Base-by-base conservation (phyloP, 2,797 vertebrate species). In the Bradypus variegatus region DNA sequence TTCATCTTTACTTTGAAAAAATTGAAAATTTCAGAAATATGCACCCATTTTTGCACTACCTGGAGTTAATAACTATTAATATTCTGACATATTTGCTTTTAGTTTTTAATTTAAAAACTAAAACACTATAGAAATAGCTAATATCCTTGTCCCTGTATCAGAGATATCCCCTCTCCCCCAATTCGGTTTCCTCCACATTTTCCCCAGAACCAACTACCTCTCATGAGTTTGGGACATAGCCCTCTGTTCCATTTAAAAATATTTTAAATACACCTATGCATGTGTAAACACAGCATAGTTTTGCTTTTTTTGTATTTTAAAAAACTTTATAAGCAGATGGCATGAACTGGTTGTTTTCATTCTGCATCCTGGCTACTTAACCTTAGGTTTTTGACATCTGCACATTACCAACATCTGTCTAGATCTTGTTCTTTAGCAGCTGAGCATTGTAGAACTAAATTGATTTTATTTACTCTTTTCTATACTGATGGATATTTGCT, bases 371-470 rank as follows among this genome's bases (percentile, higher is more conserved):
- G 31, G 67, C 21, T 18, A 77, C 70, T 33, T 9, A 9, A 8
- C 53, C 45, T 67, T 38, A 58, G 31, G 25, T 53, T 73, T 77
- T 62, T 11, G 4, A 62, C 58, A 38, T 38, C 11, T 60, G 10
- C 19, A 45, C 25, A 11, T 2, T 45, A 9, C 3, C 13, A 50
- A 27, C 29, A 0, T 3, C 0, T 15, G 2, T 48, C 25, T 7
- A 31, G n/a, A 4, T 9, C 29, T 12, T 15, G 53, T 75, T 33
- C 55, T 36, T 29, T 8, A 11, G 29, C 8, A 29, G 8, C 38
- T 8, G 31, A 27, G 31, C 8, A 38, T n/a, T 11, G 13, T 16
- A 13, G 16, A 15, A n/a, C 13, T 69, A 23, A 29, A 31, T 29
- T 69, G 65, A 15, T 50, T 36, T 29, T 15, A 6, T 48, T 38